These are phyloP conservation scores for Brachionichthys hirsutus DNA, from an alignment of 2,113 vertebrate genomes.

Conservation along the genomic window DNA sequence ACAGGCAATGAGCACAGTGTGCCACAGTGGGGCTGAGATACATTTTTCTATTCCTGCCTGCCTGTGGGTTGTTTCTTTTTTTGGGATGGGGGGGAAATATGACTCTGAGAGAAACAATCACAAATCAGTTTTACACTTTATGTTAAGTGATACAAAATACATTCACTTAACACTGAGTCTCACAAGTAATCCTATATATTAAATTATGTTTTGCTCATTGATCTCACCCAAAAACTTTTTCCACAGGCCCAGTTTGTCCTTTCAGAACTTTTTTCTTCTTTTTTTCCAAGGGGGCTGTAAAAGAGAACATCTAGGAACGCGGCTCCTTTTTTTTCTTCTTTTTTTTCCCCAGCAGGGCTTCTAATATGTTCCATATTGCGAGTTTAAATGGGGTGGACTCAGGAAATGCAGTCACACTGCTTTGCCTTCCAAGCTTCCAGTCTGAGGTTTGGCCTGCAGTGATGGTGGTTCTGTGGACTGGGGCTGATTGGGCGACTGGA, in stretches of 20 bases:
- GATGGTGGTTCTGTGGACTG: slow-evolving; percentile 72
- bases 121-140: slow-evolving; percentile 34
- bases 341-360: slow-evolving; percentile 57
- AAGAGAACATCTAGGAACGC: slow-evolving; percentile 74
- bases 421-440: slow-evolving; percentile 78
- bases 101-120: slow-evolving; percentile 22
- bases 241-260: slow-evolving; percentile 58
- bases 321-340: slow-evolving; percentile 42
- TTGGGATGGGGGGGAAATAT: slow-evolving; percentile 7
- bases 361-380: slow-evolving; percentile 86
- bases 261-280: slow-evolving; percentile 55
- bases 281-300: slow-evolving; percentile 70
- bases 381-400: slow-evolving; percentile 80
- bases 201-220: slow-evolving; percentile 53
- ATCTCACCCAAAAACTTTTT: slow-evolving; percentile 60
- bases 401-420: slow-evolving; percentile 81
- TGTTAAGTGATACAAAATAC: slow-evolving; percentile 40
- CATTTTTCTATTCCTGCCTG: slow-evolving; percentile 47
- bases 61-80: slow-evolving; percentile 20
- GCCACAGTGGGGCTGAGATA: slow-evolving; percentile 11
- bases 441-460: slow-evolving; percentile 68
- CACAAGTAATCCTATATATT: slow-evolving; percentile 54
- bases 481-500: slow-evolving; percentile 69
- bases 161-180: slow-evolving; percentile 38
- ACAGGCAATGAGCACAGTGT: slow-evolving; percentile 43